A percentile compares a stretch with the other conserved stretches of the same genome.
phyloP scores from a whole-genome alignment of 2,888 invertebrate species.

The Lissocephala sabroskyi region DNA sequence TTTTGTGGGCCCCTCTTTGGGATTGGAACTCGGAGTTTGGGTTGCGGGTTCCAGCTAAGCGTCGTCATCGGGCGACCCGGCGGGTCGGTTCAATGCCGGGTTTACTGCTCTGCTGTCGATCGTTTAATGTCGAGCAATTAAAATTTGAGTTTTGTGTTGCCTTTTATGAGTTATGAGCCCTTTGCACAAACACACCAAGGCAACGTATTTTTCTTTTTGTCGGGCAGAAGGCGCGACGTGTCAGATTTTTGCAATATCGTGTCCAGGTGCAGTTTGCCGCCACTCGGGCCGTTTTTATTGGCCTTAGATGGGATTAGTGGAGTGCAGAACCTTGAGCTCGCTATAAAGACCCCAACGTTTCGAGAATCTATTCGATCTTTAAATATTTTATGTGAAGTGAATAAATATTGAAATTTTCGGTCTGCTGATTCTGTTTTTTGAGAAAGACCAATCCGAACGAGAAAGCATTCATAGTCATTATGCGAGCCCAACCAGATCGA shows the following conservation, averaged over 20 bases:
- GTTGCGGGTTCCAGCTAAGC: background rate
- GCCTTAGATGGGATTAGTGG: no score
- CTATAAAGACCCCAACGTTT: no score
- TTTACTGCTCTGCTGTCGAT: slow-evolving; percentile 28
- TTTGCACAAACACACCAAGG: background rate
- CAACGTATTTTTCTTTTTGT: background rate
- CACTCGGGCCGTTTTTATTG: background rate
- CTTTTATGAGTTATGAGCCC: slow-evolving; percentile 50
- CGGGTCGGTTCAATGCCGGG: slow-evolving; percentile 1
- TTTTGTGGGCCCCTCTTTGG: slow-evolving; percentile 47
- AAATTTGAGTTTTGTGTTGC: slow-evolving; percentile 48
- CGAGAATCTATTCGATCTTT: no score
- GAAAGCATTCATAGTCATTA: no score
- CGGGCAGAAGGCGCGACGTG: background rate
- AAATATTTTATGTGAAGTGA: no score
- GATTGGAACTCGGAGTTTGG: slow-evolving; percentile 12
- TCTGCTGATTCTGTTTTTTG: no score
- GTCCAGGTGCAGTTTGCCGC: background rate
- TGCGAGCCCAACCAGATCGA: no score
- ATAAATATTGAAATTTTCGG: no score
- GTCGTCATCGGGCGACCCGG: slow-evolving; percentile 12
- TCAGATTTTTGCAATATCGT: background rate
- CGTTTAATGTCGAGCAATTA: slow-evolving; percentile 66
- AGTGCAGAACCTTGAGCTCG: no score
- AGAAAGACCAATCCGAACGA: no score